Evolutionary conservation across 2,888 invertebrate species (phyloP), one percentile per base, ranked within the genome.

Genomic region (Ophion costatus): DNA sequence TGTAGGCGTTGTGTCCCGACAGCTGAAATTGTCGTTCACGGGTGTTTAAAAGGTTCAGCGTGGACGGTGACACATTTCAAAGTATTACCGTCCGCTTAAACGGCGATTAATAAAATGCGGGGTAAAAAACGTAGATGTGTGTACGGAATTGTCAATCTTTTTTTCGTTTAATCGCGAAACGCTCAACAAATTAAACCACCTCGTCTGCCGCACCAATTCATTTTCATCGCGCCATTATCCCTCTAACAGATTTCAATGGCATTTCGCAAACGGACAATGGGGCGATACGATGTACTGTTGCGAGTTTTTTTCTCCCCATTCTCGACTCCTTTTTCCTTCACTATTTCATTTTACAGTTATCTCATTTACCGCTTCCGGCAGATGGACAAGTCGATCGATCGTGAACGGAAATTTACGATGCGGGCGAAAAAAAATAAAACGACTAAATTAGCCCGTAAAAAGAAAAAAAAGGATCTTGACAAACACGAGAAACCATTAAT

Each of bases 11-110:
- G 51, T 42, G 51, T 2, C 14, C 63, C 29, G 42, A 70, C 70
- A 70, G 63, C 51, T 70, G 17, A 67, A 38, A 70, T 70, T 75
- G 69, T 14, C 81, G 51, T 69, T 42, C 59, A 51, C 61, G 9
- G 70, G 6, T 75, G 63, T 81, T 75, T 57, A 69, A 76, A 75
- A 69, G 70, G 75, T 45, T 45, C 38, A 24, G 57, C 17, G 29
- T 69, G 75, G 7, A 22, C 38, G 45, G 42, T n/a, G 33, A 70
- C 70, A 70, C 61, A 33, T 76, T 81, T 70, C 11, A 64, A 38
- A 33, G 14, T 61, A 17, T 63, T 9, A 63, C 22, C 38, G 33
- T 42, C 38, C 63, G 38, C 17, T 69, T 33, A n/a, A n/a, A n/a
- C 14, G 29, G 57, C 57, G 20, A 59, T 33, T 20, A 24, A 74